Conservation (phyloP, 2,888 invertebrate species). For the Sarcophaga carnaria region DNA sequence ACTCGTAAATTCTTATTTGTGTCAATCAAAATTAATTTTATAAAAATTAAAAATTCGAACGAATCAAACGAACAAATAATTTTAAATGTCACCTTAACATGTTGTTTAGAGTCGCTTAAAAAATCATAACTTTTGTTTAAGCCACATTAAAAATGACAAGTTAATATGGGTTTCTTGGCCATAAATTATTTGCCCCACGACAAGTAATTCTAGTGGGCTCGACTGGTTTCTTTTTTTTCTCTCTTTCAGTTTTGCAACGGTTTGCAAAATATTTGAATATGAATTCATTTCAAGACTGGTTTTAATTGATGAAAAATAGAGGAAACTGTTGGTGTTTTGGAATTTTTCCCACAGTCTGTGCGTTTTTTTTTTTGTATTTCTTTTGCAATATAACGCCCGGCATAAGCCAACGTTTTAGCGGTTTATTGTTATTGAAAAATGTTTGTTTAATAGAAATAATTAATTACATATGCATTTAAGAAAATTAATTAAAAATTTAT, state of each 20-base stretch:
- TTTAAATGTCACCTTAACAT: slow-evolving; percentile 30
- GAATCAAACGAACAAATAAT: neutral
- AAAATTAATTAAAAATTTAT: neutral
- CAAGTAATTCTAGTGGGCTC: slow-evolving; percentile 39
- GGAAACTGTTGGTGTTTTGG: slow-evolving; percentile 48
- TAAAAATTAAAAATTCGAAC: slow-evolving; percentile 32
- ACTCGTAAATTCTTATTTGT: neutral
- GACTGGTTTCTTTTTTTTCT: neutral
- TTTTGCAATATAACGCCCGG: neutral
- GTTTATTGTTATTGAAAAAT: slow-evolving; percentile 40
- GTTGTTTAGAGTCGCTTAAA: slow-evolving; percentile 36
- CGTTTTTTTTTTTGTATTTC: neutral
- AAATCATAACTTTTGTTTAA: slow-evolving; percentile 27
- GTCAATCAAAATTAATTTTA: slow-evolving; percentile 37
- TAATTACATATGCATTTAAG: neutral
- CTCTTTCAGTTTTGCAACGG: neutral
- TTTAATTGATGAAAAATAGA: neutral
- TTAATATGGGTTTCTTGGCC: slow-evolving; percentile 29
- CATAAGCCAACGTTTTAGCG: slow-evolving; percentile 14
- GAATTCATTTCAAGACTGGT: slow-evolving; percentile 13
- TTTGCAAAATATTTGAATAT: slow-evolving; percentile 38
- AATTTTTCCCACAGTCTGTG: slow-evolving; percentile 57
- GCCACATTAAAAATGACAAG: slow-evolving; percentile 37
- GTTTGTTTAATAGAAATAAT: neutral
- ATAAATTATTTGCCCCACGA: slow-evolving; percentile 8